These are phyloP conservation scores for Chloroclysta siterata DNA, from an alignment of 2,888 invertebrate species.

Conservation along the genomic window DNA sequence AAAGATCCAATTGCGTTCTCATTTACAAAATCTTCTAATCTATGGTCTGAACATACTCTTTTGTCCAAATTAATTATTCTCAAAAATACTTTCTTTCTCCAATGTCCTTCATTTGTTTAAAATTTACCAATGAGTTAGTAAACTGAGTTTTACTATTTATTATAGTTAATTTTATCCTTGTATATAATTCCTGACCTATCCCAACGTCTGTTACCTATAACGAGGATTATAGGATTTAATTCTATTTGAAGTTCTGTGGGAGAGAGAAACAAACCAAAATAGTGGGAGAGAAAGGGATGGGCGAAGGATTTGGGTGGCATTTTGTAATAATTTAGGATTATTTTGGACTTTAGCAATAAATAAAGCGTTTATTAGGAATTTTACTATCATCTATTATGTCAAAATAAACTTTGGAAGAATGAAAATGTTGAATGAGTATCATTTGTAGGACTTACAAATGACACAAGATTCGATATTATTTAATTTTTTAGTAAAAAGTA, in stretches of 20 bases:
- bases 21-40: too few relatives aligned
- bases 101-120: too few relatives aligned
- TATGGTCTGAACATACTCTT: too few relatives aligned
- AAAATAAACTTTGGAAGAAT: constrained; percentile 1
- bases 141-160: too few relatives aligned
- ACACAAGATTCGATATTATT: too few relatives aligned
- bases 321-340: constrained; percentile 23
- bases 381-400: not conserved
- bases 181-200: constrained; percentile 36
- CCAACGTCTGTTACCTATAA: constrained; percentile 39
- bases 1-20: too few relatives aligned
- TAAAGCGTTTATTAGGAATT: not conserved
- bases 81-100: too few relatives aligned
- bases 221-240: constrained; percentile 35
- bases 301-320: constrained; percentile 8
- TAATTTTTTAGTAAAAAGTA: too few relatives aligned
- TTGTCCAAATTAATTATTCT: too few relatives aligned
- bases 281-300: constrained; percentile 12
- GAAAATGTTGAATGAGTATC: too few relatives aligned
- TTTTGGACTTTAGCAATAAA: constrained; percentile 12
- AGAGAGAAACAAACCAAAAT: constrained; percentile 4
- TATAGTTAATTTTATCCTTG: constrained; percentile 10
- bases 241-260: constrained; percentile 21
- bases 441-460: too few relatives aligned
- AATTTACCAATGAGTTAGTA: too few relatives aligned